phyloP scores from a whole-genome alignment of 2,888 invertebrate genomes.

The Ligdia adustata region DNA sequence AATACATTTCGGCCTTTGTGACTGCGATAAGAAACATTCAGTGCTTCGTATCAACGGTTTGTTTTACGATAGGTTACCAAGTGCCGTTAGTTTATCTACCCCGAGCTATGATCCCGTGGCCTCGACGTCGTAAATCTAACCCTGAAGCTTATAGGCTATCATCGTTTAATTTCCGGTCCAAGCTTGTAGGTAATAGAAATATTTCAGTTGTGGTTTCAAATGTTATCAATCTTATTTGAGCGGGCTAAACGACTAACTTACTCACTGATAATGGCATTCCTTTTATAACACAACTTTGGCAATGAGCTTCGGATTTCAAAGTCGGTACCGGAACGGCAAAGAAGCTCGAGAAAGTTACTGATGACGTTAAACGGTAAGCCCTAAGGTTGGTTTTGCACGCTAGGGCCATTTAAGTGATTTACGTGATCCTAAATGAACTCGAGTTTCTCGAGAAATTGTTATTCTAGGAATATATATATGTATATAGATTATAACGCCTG shows the following conservation, averaged over 20 bases:
- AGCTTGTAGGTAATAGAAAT: conserved; percentile 16
- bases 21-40: too few relatives aligned
- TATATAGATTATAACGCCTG: not conserved
- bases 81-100: conserved; percentile 17
- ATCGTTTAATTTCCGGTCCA: conserved; percentile 24
- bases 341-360: not conserved
- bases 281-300: not conserved
- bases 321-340: not conserved
- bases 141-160: conserved; percentile 21
- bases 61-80: conserved; percentile 10
- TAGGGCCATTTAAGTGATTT: not conserved
- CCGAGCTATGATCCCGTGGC: conserved; percentile 9
- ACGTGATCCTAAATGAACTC: not conserved
- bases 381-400: not conserved
- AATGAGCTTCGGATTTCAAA: not conserved
- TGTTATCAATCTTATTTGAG: conserved; percentile 9
- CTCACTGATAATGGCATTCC: not conserved
- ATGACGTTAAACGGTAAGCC: not conserved
- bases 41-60: conserved; percentile 2
- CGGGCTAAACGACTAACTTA: not conserved
- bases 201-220: conserved; percentile 11
- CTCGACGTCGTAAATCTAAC: conserved; percentile 16
- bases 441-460: not conserved
- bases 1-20: conserved; percentile 5
- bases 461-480: too few relatives aligned